These are phyloP conservation scores for Pseudomugil gertrudae DNA, from an alignment of 2,797 vertebrate species.

Conservation along the genomic window DNA sequence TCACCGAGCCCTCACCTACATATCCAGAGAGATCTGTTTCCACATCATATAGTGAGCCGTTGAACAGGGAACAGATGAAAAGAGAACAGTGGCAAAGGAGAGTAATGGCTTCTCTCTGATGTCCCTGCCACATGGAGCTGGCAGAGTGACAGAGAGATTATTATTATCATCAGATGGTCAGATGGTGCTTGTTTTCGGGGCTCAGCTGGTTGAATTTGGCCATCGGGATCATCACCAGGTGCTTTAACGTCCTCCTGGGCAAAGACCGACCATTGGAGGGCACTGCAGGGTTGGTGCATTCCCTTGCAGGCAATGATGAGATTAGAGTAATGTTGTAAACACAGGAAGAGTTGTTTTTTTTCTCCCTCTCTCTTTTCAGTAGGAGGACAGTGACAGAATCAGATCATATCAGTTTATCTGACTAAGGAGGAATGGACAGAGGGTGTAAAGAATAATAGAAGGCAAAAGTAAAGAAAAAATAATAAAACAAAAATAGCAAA, in stretches of 20 bases:
- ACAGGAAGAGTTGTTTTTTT: constrained; percentile 12
- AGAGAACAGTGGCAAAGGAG: constrained; percentile 35
- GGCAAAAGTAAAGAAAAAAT: constrained; percentile 7
- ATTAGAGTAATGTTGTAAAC: constrained; percentile 30
- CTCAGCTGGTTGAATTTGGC: constrained; percentile 79
- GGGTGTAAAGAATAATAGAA: not conserved
- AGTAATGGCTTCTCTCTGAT: constrained; percentile 52
- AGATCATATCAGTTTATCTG: constrained; percentile 30
- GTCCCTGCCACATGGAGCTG: constrained; percentile 66
- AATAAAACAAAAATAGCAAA: constrained; percentile 11
- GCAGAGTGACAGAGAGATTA: constrained; percentile 67
- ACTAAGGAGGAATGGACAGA: constrained; percentile 18
- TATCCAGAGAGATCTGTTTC: constrained; percentile 10
- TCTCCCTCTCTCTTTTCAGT: not conserved
- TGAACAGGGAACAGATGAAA: constrained; percentile 31
- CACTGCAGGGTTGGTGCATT: constrained; percentile 64
- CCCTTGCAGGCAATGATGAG: constrained; percentile 24
- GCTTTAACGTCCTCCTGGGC: constrained; percentile 58
- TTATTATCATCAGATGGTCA: constrained; percentile 77
- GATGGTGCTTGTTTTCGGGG: constrained; percentile 78
- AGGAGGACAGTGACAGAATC: constrained; percentile 22
- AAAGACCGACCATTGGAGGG: constrained; percentile 69
- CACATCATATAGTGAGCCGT: constrained; percentile 23
- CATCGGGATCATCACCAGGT: constrained; percentile 70
- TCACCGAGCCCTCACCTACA: constrained; percentile 7